Percentiles rank a stretch among this genome's conserved stretches.
Conservation (phyloP, 92 coral and sea anemone species). For the Bergia puertoricense region DNA sequence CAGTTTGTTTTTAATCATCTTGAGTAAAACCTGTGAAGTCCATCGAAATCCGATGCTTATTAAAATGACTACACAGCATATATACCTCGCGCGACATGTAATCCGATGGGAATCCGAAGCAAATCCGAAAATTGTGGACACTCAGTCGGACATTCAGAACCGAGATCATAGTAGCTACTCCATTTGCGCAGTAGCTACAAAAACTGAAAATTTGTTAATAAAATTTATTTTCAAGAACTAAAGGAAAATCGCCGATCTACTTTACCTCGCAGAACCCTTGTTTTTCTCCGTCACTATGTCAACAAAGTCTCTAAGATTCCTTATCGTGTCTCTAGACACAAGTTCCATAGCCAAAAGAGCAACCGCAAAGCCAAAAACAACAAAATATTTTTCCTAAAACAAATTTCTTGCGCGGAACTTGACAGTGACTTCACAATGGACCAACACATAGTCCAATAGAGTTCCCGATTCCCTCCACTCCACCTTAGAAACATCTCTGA, state of each 20-base stretch:
- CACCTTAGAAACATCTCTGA: no score
- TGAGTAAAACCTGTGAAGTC: no score
- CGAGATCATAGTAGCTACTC: no score
- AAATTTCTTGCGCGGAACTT: background rate
- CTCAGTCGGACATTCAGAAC: no score
- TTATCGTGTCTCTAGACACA: constrained; percentile 13
- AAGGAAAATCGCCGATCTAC: background rate
- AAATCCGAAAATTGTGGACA: no score
- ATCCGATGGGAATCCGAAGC: no score
- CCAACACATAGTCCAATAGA: background rate
- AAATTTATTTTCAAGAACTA: constrained; percentile 23
- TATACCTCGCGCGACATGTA: no score
- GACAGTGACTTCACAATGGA: constrained; percentile 21
- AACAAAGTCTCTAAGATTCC: constrained; percentile 19
- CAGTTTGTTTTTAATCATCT: no score
- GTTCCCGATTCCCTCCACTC: no score
- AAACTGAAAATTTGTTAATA: constrained; percentile 7
- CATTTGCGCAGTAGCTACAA: no score
- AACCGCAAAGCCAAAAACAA: constrained; percentile 17
- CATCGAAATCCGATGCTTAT: no score
- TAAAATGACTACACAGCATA: no score
- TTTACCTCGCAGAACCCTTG: constrained; percentile 6
- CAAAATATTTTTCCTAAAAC: constrained; percentile 1
- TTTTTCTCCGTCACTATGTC: constrained; percentile 18
- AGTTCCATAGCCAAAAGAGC: constrained; percentile 5